Evolutionary conservation across 2,797 vertebrate genomes (phyloP).

Genomic region (Chiropotes sagulatus): DNA sequence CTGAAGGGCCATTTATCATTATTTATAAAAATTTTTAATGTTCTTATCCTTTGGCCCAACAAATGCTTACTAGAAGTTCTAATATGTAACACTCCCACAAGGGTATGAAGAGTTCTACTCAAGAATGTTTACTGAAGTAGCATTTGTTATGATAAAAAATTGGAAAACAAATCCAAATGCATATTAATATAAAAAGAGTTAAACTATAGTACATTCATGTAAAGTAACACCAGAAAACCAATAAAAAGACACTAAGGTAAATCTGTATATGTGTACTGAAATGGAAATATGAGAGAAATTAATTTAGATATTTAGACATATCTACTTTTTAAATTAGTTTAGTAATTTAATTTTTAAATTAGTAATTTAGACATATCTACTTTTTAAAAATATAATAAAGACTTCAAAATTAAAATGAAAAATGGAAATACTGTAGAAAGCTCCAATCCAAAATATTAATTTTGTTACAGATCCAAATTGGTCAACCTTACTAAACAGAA

Average conservation of each 20-base stretch:
- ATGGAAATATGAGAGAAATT: background rate
- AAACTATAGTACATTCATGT: background rate
- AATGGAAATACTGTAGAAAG: background rate
- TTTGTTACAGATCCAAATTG: background rate
- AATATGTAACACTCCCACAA: background rate
- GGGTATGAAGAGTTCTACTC: background rate
- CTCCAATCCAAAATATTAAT: background rate
- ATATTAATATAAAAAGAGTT: background rate
- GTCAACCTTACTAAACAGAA: background rate
- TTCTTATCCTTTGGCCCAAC: background rate
- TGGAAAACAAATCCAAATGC: background rate
- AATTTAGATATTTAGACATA: too few species aligned
- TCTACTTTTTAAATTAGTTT: background rate
- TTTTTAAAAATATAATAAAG: background rate
- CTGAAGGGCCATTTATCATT: background rate
- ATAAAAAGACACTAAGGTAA: background rate
- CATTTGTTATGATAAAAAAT: background rate
- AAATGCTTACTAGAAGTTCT: background rate
- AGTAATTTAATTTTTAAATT: too few species aligned
- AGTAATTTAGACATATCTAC: too few species aligned
- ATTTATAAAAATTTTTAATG: background rate
- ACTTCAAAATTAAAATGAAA: background rate
- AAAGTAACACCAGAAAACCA: background rate
- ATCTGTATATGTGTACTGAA: background rate
- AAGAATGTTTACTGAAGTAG: background rate